Conservation (phyloP, 2,797 vertebrate genomes). For the Lateolabrax maculatus region DNA sequence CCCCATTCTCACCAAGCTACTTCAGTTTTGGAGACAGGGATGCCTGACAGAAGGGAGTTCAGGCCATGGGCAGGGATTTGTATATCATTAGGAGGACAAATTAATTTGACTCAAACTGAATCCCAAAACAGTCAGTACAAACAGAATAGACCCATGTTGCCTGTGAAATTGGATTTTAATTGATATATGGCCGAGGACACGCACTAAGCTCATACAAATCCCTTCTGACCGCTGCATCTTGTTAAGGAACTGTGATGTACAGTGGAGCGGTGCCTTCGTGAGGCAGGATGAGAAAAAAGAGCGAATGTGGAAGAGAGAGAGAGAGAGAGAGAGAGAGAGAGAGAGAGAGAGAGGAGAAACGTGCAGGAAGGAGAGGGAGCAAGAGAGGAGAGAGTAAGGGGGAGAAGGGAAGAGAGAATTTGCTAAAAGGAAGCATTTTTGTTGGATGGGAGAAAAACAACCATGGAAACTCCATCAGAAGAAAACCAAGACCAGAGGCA, state of each 20-base stretch:
- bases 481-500: constrained; percentile 92
- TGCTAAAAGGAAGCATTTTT: constrained; percentile 90
- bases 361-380: constrained; percentile 60
- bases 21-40: constrained; percentile 38
- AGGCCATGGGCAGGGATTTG: background rate
- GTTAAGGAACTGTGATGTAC: constrained; percentile 82
- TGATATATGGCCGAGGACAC: constrained; percentile 76
- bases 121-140: constrained; percentile 23
- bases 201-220: constrained; percentile 83
- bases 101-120: constrained; percentile 30
- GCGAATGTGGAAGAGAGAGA: constrained; percentile 13
- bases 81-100: constrained; percentile 28
- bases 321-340: constrained; percentile 79
- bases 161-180: constrained; percentile 61
- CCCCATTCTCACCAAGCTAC: constrained; percentile 70
- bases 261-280: constrained; percentile 82
- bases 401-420: constrained; percentile 79
- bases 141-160: constrained; percentile 76
- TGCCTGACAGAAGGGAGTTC: constrained; percentile 19
- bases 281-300: constrained; percentile 79
- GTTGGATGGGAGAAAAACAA: constrained; percentile 92
- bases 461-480: constrained; percentile 95
- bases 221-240: constrained; percentile 83
- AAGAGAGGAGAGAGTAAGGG: constrained; percentile 49
- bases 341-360: constrained; percentile 41